Evolutionary conservation across 2,797 vertebrate genomes (phyloP), one percentile per base, ranked within the genome.

Genomic region (Melanotaenia nigrans): DNA sequence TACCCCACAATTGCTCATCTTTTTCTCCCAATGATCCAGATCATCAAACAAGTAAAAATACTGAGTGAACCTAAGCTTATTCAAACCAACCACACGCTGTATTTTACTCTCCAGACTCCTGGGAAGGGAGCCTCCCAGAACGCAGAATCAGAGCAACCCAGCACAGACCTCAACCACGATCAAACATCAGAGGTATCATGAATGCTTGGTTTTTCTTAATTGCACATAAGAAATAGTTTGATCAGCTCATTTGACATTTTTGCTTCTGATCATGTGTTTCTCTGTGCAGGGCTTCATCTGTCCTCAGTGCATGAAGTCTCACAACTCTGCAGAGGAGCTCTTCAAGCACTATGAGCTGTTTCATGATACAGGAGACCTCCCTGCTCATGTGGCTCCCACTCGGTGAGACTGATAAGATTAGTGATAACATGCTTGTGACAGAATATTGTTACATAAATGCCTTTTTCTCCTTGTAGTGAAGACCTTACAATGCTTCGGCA

Each of bases 281-380:
- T 86, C 60, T 83, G 28, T 75, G 33, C 85, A 99, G 98, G 98
- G 98, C 62, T 99, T 99, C 91, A 99, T 99, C 92, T 99, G 98
- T 94, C 98, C 98, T 63, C 96, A 98, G 83, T 99, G 98, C 91
- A 99, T 99, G 98, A 99, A 99, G 89, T 97, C 98, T 67, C 97
- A 99, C 91, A 97, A 95, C 92, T 97, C 98, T 74, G 97, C 98
- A 5, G 98, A 99, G 87, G 98, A 99, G 82, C 95, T 99, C 68
- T 99, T 97, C 90, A 97, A 98, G 85, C 98, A 99, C 92, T 99
- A 99, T 79, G 95, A 99, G 90, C 94, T 96, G 61, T 97, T 96
- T 91, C 98, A 99, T 62, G 96, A 98, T 73, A 93, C 95, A 5
- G 96, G 95, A 87, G 96, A 95, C 83, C 95, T 96, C 57, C 94